Base-by-base conservation (phyloP, 2,797 vertebrate genomes). In the Sparidentex hasta region DNA sequence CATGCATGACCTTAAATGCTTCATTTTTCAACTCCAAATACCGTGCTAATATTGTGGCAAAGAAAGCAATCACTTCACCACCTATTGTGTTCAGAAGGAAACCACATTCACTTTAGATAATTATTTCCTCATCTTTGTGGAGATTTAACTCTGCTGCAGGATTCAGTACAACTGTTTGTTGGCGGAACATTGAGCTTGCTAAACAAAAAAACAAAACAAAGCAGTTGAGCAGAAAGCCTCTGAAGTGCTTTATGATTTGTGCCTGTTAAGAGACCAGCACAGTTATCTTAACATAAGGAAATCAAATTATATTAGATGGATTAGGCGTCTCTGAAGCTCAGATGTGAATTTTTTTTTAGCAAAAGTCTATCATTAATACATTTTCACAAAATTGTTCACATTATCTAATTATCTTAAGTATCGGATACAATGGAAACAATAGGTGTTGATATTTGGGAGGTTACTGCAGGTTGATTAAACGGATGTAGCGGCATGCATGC, bases 41-140 rank as follows among this genome's bases (percentile, higher is more conserved):
- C 61, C 85, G 69, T 55, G 75, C 21, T 46, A 59, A 71, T 78
- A 73, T 61, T 86, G 66, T 51, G 75, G 68, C 68, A 85, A 79
- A 68, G 86, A 81, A 88, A 87, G 71, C 38, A 9, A 7, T 55
- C 11, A 9, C 69, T 46, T 94, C 74, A 81, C 67, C 87, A 76
- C 63, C 83, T 80, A 86, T 89, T 92, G 85, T 90, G 77, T 80
- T 65, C 17, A 25, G 58, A 59, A 67, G 85, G 86, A 81, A 89
- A 77, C 46, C 21, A 2, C 11, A 66, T 73, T 65, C 5, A 20
- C 54, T 41, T 38, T 65, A 81, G 65, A 59, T 76, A 54, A 88
- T 87, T 63, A 50, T 71, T 85, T 46, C 74, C 65, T 62, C 46
- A 50, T 71, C 59, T 38, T 56, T 48, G 29, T 23, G 59, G 38